Evolutionary conservation across 1,140 invertebrate genomes (phyloP).

Genomic region (Diachasmimorpha longicaudata): DNA sequence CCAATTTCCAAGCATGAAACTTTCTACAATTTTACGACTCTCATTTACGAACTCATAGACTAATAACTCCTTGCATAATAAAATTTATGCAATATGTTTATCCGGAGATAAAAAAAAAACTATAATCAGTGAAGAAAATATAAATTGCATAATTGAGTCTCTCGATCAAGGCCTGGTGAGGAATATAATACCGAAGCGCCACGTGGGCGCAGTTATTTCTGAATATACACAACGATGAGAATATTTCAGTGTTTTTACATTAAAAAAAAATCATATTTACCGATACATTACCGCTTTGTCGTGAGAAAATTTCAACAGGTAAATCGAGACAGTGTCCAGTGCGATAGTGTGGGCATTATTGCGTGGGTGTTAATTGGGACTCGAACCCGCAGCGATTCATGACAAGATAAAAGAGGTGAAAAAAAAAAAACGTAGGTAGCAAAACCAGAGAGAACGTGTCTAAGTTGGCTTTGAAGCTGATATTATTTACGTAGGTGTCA

Average conservation of each 20-base stretch:
- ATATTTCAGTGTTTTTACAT: not conserved
- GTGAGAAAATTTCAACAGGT: constrained; percentile 34
- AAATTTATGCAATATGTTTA: not conserved
- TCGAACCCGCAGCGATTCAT: constrained; percentile 17
- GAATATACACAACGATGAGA: not conserved
- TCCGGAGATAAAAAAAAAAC: not conserved
- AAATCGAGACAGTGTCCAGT: not conserved
- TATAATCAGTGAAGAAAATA: not conserved
- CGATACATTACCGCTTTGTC: not conserved
- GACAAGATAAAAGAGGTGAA: not conserved
- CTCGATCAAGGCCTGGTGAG: not conserved
- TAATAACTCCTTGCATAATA: constrained; percentile 5
- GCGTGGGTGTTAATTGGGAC: constrained; percentile 41
- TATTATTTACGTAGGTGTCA: constrained; percentile 7
- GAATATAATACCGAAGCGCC: not conserved
- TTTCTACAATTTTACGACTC: constrained; percentile 9
- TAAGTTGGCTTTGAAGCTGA: constrained; percentile 3
- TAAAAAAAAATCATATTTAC: not conserved
- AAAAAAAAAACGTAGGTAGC: constrained; percentile 22
- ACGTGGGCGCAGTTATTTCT: not conserved
- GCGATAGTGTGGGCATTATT: constrained; percentile 17
- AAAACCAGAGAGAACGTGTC: not conserved
- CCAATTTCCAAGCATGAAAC: not conserved
- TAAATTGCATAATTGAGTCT: constrained; percentile 9
- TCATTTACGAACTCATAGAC: not conserved